Percentiles rank a stretch among this genome's conserved stretches.
Evolutionary conservation across 2,797 vertebrate species (phyloP).

Genomic region (Sebastes wilsoni): DNA sequence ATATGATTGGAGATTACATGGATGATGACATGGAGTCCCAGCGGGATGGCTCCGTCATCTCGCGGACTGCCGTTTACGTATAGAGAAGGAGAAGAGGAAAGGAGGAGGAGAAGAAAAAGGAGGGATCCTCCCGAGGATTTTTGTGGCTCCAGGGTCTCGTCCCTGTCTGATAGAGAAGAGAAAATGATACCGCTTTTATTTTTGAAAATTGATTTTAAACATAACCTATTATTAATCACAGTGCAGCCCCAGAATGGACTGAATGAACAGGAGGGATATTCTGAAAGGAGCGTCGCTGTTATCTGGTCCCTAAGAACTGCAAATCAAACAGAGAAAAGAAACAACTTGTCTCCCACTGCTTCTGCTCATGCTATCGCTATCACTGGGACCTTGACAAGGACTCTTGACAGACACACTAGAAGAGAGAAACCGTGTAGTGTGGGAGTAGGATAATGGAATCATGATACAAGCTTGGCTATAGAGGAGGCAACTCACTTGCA

Average conservation of each 20-base stretch:
- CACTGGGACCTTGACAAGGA: constrained; percentile 59
- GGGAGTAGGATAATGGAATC: constrained; percentile 53
- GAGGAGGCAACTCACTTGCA: constrained; percentile 45
- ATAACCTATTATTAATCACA: constrained; percentile 66
- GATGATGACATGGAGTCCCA: constrained; percentile 94
- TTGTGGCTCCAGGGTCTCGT: constrained; percentile 41
- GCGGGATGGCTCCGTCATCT: constrained; percentile 91
- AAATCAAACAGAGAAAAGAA: constrained; percentile 59
- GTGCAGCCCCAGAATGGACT: constrained; percentile 52
- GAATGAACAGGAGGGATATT: constrained; percentile 38
- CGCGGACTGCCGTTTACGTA: constrained; percentile 92
- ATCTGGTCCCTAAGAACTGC: constrained; percentile 43
- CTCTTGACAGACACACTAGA: constrained; percentile 62
- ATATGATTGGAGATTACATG: constrained; percentile 75
- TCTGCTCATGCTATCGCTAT: constrained; percentile 53
- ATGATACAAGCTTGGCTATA: constrained; percentile 36
- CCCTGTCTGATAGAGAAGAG: constrained; percentile 40
- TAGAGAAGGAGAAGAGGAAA: constrained; percentile 58
- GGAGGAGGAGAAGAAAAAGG: constrained; percentile 14
- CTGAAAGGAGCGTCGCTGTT: constrained; percentile 25
- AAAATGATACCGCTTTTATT: constrained; percentile 74
- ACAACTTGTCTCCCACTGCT: constrained; percentile 48
- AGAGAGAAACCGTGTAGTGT: constrained; percentile 47
- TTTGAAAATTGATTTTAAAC: constrained; percentile 72
- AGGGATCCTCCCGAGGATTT: constrained; percentile 62